phyloP scores from a whole-genome alignment of 1,140 invertebrate genomes.

The Bombus soroeensis region DNA sequence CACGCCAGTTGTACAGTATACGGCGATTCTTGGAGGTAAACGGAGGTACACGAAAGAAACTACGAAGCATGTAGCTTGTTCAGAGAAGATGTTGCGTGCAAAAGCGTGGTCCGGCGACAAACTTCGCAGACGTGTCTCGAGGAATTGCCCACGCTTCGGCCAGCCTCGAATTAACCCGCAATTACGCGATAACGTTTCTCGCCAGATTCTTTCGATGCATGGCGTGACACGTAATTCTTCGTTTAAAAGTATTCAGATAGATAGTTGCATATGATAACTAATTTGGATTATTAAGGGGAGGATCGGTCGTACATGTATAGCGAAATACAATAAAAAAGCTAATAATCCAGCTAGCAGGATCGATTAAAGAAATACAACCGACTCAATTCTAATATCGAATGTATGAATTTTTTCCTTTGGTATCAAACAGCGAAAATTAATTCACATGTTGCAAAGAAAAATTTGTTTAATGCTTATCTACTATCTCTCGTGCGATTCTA shows the following conservation, averaged over 20 bases:
- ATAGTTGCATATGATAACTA: background rate
- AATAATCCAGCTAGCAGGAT: background rate
- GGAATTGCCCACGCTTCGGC: constrained; percentile 76
- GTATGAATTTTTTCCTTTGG: too few relatives aligned
- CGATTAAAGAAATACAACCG: too few relatives aligned
- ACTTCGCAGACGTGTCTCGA: constrained; percentile 62
- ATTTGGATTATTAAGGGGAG: background rate
- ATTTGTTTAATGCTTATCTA: too few relatives aligned
- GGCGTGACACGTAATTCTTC: background rate
- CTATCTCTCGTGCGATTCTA: too few relatives aligned
- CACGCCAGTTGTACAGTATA: too few relatives aligned
- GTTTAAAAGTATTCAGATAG: background rate
- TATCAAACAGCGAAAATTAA: too few relatives aligned
- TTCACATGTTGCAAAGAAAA: too few relatives aligned
- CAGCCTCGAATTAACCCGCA: constrained; percentile 79
- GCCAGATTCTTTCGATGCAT: constrained; percentile 43
- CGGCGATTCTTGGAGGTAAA: background rate
- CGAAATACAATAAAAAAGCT: too few relatives aligned
- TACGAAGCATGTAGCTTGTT: background rate
- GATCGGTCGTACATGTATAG: background rate
- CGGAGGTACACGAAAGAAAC: background rate
- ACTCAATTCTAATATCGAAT: too few relatives aligned
- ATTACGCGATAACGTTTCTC: constrained; percentile 77
- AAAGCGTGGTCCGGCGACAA: background rate
- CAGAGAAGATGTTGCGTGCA: background rate